A percentile compares a stretch with the other conserved stretches of the same genome.
phyloP scores from a whole-genome alignment of 2,797 vertebrate species.

The Peromyscus nudipes region DNA sequence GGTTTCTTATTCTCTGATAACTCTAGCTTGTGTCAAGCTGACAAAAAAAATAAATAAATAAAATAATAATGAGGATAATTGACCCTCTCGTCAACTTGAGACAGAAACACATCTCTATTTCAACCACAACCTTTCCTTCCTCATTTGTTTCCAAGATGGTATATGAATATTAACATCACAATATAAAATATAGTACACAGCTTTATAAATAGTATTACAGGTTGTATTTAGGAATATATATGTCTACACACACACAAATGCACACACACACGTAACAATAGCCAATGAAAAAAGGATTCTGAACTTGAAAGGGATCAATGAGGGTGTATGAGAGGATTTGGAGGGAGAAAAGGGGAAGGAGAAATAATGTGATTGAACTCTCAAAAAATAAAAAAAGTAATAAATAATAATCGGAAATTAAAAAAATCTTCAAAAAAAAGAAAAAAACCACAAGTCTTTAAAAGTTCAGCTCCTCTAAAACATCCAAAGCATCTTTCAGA shows the following conservation, averaged over 20 bases:
- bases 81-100: no score
- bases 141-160: no score
- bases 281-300: background rate
- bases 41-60: no score
- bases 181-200: background rate
- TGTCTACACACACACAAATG: background rate
- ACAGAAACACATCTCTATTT: no score
- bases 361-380: background rate
- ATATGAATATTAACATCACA: no score
- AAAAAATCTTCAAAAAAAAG: background rate
- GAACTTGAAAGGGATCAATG: background rate
- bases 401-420: background rate
- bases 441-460: background rate
- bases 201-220: background rate
- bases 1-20: no score
- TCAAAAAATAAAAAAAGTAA: background rate
- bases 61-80: no score
- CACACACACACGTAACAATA: background rate
- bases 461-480: background rate
- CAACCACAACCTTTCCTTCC: no score
- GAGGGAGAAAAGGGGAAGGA: background rate
- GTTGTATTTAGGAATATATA: background rate
- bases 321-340: background rate
- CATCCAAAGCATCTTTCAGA: background rate
- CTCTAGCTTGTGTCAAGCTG: no score